Evolutionary conservation across 2,888 invertebrate species (phyloP).

Genomic region (Mesorhabditis sp.): DNA sequence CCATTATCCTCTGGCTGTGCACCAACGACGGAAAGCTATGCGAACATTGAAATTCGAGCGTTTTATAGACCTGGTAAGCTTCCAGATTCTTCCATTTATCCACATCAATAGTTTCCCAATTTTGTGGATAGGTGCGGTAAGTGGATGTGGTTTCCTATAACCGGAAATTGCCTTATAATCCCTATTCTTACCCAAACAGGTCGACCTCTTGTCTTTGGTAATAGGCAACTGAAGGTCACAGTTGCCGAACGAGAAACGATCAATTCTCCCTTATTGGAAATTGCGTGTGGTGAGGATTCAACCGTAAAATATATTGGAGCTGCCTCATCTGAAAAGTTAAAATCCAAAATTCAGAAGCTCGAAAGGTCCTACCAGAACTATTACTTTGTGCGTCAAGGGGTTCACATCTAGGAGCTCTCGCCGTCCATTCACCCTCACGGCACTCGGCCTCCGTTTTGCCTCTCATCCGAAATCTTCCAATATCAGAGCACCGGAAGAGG

Average conservation of each 20-base stretch:
- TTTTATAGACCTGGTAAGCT: slow-evolving; percentile 39
- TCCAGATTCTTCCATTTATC: slow-evolving; percentile 30
- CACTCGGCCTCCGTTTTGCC: slow-evolving; percentile 2
- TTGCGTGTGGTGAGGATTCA: slow-evolving; percentile 42
- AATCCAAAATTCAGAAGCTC: neutral
- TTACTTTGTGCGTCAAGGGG: neutral
- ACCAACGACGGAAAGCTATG: slow-evolving; percentile 71
- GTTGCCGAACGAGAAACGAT: slow-evolving; percentile 50
- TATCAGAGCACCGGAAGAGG: neutral
- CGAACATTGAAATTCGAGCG: neutral
- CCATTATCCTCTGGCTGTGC: slow-evolving; percentile 81
- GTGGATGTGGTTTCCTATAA: slow-evolving; percentile 52
- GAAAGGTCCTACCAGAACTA: neutral
- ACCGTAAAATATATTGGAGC: slow-evolving; percentile 52
- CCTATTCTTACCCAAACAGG: slow-evolving; percentile 41
- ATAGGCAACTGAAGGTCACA: slow-evolving; percentile 48
- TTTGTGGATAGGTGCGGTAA: slow-evolving; percentile 53
- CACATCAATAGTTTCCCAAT: slow-evolving; percentile 44
- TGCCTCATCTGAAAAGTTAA: slow-evolving; percentile 31
- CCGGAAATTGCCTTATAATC: neutral
- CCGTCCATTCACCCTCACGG: neutral
- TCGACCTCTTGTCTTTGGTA: slow-evolving; percentile 28
- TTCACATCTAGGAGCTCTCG: slow-evolving; percentile 2
- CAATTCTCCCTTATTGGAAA: slow-evolving; percentile 46
- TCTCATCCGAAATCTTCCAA: neutral